Conservation (phyloP, 2,888 invertebrate genomes). For the Lissocephala sabroskyi region DNA sequence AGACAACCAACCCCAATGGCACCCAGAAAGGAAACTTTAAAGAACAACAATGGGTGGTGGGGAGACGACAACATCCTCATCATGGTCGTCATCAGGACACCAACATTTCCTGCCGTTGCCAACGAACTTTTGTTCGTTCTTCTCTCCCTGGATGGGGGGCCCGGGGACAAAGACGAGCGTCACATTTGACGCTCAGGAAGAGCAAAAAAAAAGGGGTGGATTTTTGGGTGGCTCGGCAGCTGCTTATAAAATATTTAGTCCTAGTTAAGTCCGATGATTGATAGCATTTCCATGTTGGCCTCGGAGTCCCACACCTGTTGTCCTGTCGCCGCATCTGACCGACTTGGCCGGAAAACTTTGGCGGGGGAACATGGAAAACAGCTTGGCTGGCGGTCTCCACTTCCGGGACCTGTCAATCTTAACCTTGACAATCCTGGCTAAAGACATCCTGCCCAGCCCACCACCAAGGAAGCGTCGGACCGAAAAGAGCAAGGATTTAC, state of each 20-base stretch:
- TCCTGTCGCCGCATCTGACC: background rate
- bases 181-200: conserved; percentile 43
- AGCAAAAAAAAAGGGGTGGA: conserved; percentile 1
- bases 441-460: background rate
- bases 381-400: conserved; percentile 16
- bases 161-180: conserved; percentile 12
- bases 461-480: background rate
- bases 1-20: conserved; percentile 20
- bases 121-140: background rate
- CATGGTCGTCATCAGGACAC: conserved; percentile 30
- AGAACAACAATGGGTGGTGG: too few relatives aligned
- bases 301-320: background rate
- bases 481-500: conserved; percentile 50
- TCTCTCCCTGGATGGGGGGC: background rate
- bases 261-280: conserved; percentile 39
- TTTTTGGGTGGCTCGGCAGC: background rate
- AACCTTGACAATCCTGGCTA: background rate
- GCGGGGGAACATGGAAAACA: conserved; percentile 38
- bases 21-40: conserved; percentile 8
- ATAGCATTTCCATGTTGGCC: conserved; percentile 24
- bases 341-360: too few relatives aligned
- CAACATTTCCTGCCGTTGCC: conserved; percentile 44
- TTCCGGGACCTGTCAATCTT: background rate
- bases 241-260: conserved; percentile 5
- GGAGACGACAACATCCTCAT: conserved; percentile 22